phyloP scores from a whole-genome alignment of 2,797 vertebrate species.

The Premnoplex brunnescens region DNA sequence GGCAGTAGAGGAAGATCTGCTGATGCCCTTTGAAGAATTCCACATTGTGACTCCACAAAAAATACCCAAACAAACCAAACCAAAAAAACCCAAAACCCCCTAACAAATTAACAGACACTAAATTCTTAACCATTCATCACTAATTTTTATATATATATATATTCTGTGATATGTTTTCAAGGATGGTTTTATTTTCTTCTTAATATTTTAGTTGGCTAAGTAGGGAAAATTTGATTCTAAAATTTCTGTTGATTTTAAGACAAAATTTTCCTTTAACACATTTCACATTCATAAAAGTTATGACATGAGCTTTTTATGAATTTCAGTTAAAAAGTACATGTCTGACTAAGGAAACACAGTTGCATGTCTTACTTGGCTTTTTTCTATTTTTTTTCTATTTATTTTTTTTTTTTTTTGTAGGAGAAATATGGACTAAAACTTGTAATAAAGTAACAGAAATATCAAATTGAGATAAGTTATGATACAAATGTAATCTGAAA shows the following conservation, averaged over 20 bases:
- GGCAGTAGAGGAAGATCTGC: background rate
- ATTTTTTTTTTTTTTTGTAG: background rate
- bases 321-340: background rate
- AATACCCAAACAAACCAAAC: background rate
- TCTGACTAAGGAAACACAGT: background rate
- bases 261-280: background rate
- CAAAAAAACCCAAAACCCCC: no score
- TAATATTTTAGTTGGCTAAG: background rate
- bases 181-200: background rate
- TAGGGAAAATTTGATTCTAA: background rate
- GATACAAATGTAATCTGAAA: background rate
- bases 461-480: background rate
- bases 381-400: background rate
- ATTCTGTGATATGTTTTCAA: background rate
- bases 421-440: background rate
- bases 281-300: background rate
- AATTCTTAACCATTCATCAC: accelerated
- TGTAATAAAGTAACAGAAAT: background rate
- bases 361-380: background rate
- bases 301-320: background rate
- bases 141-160: background rate
- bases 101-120: no score
- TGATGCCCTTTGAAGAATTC: background rate
- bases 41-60: background rate
- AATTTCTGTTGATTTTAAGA: background rate